Evolutionary conservation across 2,113 vertebrate genomes (phyloP), one percentile per base, ranked within the genome.

Genomic region (Arvicanthis niloticus): DNA sequence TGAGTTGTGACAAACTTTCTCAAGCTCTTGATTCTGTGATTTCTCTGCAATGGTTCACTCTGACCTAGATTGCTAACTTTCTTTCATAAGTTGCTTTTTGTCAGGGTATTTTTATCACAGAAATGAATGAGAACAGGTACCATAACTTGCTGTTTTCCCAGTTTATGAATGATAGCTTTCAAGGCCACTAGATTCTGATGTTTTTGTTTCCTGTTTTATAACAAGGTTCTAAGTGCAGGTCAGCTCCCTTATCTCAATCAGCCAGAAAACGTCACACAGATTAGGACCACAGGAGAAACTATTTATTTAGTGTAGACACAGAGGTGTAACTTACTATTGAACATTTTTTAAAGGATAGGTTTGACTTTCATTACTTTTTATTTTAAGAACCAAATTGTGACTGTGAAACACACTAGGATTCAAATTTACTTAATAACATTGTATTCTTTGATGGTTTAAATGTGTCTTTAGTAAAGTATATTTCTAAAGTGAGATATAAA

Each of bases 361-460:
- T 93, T 19, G 26, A 88, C 13, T 60, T 13, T 85, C 91, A 53
- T 48, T 89, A 82, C n/a, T 60, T 95, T 88, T 89, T 10, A 85
- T 81, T 70, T 89, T 89, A 86, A 91, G 42, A 95, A 40, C 51
- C 87, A 89, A 75, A 10, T 95, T 95, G 34, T 62, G 10, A 89
- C 42, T 58, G 15, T 78, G 70, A 82, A 62, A 8, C 45, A 85
- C 77, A 91, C 40, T 73, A 92, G 31, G 65, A 53, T 91, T 31
- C 19, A 95, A 91, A 76, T 93, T 76, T 22, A 89, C 21, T 81
- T 89, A 93, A 51, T 56, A 77, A 29, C 11, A 31, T 34, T 76
- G 9, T 72, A 72, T 82, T 89, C 65, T 72, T n/a, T 73, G 53
- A 51, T 8, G 42, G 85, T 78, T 93, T 93, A 84, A 96, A 91